Conservation (phyloP, 1,140 invertebrate species). For the Neotoxoptera formosana region DNA sequence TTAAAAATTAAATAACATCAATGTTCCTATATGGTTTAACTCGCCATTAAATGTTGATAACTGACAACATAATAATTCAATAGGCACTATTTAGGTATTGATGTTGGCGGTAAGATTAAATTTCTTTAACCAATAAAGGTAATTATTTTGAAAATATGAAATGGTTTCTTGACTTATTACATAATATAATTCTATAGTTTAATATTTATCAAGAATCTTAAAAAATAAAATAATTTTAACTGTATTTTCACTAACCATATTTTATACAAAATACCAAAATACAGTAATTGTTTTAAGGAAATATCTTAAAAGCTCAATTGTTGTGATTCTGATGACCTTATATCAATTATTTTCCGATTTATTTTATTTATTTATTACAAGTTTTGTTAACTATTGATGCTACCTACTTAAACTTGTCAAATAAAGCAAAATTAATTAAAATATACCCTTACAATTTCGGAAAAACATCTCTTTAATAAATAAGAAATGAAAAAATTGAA, state of each 20-base stretch:
- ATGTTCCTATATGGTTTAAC: neutral
- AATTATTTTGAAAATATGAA: neutral
- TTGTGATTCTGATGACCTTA: neutral
- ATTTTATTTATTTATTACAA: slow-evolving; percentile 3
- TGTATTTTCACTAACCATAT: neutral
- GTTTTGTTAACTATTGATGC: neutral
- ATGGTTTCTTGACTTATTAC: neutral
- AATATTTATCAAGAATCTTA: too few relatives aligned
- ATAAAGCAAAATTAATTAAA: slow-evolving; percentile 45
- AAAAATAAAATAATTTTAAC: neutral
- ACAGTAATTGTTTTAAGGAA: neutral
- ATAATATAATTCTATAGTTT: neutral
- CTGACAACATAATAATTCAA: too few relatives aligned
- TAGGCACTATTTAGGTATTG: too few relatives aligned
- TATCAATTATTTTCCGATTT: neutral
- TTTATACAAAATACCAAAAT: neutral
- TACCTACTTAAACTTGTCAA: slow-evolving; percentile 19
- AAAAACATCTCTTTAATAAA: slow-evolving; percentile 29
- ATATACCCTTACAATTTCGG: slow-evolving; percentile 6
- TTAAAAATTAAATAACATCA: neutral
- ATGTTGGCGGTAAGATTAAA: neutral
- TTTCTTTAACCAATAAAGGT: neutral
- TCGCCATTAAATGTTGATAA: neutral
- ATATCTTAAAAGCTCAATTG: neutral
- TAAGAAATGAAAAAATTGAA: slow-evolving; percentile 49